Base-by-base conservation (phyloP, 2,888 invertebrate genomes). In the Euclidia mi region DNA sequence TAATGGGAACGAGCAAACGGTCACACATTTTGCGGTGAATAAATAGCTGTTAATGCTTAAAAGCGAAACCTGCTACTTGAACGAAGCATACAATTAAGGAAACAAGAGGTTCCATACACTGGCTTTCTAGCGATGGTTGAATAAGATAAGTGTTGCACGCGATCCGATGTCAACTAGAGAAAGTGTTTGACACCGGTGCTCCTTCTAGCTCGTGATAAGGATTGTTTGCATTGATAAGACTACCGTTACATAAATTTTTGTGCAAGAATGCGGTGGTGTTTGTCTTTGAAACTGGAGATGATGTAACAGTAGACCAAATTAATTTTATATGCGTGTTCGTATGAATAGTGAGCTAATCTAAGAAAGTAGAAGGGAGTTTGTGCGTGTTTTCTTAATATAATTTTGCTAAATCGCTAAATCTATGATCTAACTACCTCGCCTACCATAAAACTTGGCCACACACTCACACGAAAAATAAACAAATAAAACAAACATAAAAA, bases 71-170 rank as follows among this genome's bases (percentile, higher is more conserved):
- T 45, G 4, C 14, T 37, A 35, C 10, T 43, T 29, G 43, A 12
- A 11, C 11, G 12, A 12, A 35, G 28, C 37, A 38, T 37, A 51
- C 41, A 46, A 46, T 53, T 37, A 37, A 43, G 32, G 38, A 53
- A 37, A 38, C 42, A 46, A 35, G 32, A 51, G 34, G 17, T 41
- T 46, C n/a, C 56, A 57, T 37, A 41, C 52, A 50, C 41, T 32
- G 17, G 70, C 81, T 81, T 81, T 79, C 81, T 79, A 74, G 64
- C 56, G 74, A 77, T 74, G 63, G 69, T 65, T 59, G 46, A 47
- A 55, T 56, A 69, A 73, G 74, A 77, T 75, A 74, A 71, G 67
- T 74, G 79, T 79, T 75, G 76, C 79, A 76, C 75, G 76, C 78
- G 65, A 79, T 60, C 48, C 62, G 70, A 71, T 77, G 78, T 67